Base-by-base conservation (phyloP, 1,140 invertebrate species). In the Armadillidium nasatum region DNA sequence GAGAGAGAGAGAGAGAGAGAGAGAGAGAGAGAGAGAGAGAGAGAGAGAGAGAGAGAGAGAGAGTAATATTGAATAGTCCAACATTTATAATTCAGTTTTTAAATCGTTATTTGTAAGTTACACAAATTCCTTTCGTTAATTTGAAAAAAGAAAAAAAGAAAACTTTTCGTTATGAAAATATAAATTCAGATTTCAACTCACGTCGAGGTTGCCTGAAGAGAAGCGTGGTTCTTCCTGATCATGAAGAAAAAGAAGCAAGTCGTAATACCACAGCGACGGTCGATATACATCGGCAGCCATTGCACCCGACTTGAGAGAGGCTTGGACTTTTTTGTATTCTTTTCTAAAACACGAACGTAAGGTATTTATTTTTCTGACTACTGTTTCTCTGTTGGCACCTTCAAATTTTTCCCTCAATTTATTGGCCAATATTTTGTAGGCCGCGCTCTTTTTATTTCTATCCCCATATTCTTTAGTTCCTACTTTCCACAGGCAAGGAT, bases 401-500 rank as follows among this genome's bases (percentile, higher is more conserved):
- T 50, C 43, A 11, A 43, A 23, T 11, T 46, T 50, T 73, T 73
- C 72, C 19, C 72, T 45, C n/a, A 73, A 33, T 22, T 73, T 73
- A 22, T 44, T n/a, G 4, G 45, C 23, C 45, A 73, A 22, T 46
- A 73, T 13, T 44, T 73, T 22, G 44, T 73, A 73, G 6, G 72
- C 72, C 15, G 23, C 21, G n/a, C 45, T 50, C 45, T 50, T 73
- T 23, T 73, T 73, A 22, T 50, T 50, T 44, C 45, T 73, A 19
- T 73, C 72, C 3, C 23, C 45, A 44, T 73, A 73, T 44, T 73
- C 72, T n/a, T 73, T 73, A n/a, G 44, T 44, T 73, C 45, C 45
- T 50, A 73, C 72, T 23, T 73, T 45, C 72, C 72, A 73, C 44
- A 73, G 72, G 45, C 72, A 73, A 44, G 72, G 72, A 50, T 73